Evolutionary conservation across 2,113 vertebrate species (phyloP).

Genomic region (Ophthalmolycus amberensis): DNA sequence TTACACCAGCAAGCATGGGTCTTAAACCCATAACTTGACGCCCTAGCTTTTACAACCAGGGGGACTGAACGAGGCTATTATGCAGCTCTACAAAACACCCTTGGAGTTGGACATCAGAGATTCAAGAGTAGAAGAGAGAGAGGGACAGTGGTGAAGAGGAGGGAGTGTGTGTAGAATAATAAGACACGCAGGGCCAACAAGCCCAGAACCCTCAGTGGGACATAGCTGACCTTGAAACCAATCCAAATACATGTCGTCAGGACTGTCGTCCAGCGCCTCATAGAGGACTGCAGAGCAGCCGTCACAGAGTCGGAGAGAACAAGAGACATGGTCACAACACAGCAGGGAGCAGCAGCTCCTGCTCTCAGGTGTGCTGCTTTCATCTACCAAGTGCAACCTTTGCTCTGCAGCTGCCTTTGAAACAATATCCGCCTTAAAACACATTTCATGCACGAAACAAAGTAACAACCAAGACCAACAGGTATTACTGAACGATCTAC

Average conservation of each 20-base stretch:
- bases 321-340: conserved; percentile 78
- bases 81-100: conserved; percentile 62
- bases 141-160: conserved; percentile 53
- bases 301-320: conserved; percentile 70
- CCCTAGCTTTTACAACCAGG: conserved; percentile 36
- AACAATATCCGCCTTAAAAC: neutral
- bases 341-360: conserved; percentile 22
- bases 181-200: conserved; percentile 56
- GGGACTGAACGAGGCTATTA: conserved; percentile 19
- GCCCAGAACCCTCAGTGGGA: conserved; percentile 53
- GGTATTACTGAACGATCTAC: neutral
- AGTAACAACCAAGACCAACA: no score
- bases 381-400: conserved; percentile 4
- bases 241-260: conserved; percentile 85
- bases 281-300: conserved; percentile 82
- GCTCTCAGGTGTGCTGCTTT: conserved; percentile 21
- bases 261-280: conserved; percentile 84
- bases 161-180: conserved; percentile 34
- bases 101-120: conserved; percentile 50
- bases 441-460: neutral
- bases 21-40: conserved; percentile 59
- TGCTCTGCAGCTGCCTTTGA: conserved; percentile 2
- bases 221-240: conserved; percentile 86
- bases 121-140: conserved; percentile 16
- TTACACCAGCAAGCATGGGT: conserved; percentile 60